These are phyloP conservation scores for Junonia oenone DNA, from an alignment of 2,888 invertebrate species.

Conservation along the genomic window DNA sequence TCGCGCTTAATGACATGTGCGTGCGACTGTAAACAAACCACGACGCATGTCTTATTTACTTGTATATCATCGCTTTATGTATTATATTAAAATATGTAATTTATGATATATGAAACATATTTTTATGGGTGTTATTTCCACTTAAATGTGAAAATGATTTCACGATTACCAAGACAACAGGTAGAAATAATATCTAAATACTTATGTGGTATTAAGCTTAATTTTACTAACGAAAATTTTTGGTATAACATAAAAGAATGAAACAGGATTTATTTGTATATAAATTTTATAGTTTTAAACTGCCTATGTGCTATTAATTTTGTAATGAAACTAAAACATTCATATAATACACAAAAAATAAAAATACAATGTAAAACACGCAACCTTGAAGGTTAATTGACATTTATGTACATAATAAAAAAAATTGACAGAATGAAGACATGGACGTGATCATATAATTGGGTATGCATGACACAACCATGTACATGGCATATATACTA, in stretches of 20 bases:
- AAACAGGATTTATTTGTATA: too few relatives aligned
- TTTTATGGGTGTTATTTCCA: too few relatives aligned
- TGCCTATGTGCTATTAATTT: too few relatives aligned
- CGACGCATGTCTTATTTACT: conserved; percentile 8
- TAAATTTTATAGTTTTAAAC: too few relatives aligned
- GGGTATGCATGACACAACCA: conserved; percentile 23
- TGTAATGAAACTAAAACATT: too few relatives aligned
- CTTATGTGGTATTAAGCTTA: too few relatives aligned
- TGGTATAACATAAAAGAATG: too few relatives aligned
- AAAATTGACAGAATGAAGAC: conserved; percentile 12
- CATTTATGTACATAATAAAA: conserved; percentile 1
- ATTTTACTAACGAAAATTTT: too few relatives aligned
- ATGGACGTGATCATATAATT: conserved; percentile 14
- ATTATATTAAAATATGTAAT: not conserved
- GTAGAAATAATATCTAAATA: too few relatives aligned
- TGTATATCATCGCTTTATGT: not conserved
- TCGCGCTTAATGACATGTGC: conserved; percentile 28
- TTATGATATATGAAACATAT: not conserved
- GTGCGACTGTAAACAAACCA: conserved; percentile 29
- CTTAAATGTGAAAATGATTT: too few relatives aligned
- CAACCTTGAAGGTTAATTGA: not conserved
- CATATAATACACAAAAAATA: not conserved
- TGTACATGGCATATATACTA: conserved; percentile 15
- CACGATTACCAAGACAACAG: too few relatives aligned
- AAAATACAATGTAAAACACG: not conserved